phyloP scores from a whole-genome alignment of 2,113 vertebrate genomes.

The Lontra canadensis region DNA sequence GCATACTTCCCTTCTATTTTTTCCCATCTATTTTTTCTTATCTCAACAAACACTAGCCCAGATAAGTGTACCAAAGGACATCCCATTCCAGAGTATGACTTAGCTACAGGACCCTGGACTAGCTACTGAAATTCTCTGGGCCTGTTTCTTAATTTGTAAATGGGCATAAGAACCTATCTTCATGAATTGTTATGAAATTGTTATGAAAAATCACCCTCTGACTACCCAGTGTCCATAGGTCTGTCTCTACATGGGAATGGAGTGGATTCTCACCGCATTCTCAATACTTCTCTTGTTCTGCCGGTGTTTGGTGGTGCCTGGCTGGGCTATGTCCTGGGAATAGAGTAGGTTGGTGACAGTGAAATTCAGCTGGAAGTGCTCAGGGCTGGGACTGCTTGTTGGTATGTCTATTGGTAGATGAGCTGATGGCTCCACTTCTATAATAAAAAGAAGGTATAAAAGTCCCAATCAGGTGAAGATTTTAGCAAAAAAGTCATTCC shows the following conservation, averaged over 20 bases:
- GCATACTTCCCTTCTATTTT: background rate
- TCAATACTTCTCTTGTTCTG: conserved; percentile 78
- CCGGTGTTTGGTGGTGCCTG: conserved; percentile 52
- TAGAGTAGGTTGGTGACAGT: conserved; percentile 81
- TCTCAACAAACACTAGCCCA: background rate
- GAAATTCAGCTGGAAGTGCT: conserved; percentile 79
- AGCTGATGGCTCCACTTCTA: conserved; percentile 53
- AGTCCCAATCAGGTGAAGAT: background rate
- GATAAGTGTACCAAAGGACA: background rate
- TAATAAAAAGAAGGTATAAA: background rate
- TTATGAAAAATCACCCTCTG: background rate
- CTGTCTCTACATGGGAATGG: background rate
- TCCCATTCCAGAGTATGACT: background rate
- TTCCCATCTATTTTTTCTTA: background rate
- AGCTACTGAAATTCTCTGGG: background rate
- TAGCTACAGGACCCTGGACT: background rate
- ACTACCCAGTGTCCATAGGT: background rate
- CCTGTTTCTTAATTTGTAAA: background rate
- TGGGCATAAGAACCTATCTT: background rate
- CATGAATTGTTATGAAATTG: background rate
- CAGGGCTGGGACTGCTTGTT: background rate
- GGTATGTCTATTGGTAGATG: conserved; percentile 52
- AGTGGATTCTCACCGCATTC: conserved; percentile 73
- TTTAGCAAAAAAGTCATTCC: background rate
- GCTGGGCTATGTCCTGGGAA: conserved; percentile 56